A percentile compares a stretch with the other conserved stretches of the same genome.
Evolutionary conservation across 2,888 invertebrate species (phyloP).

Genomic region (Antitype chi): DNA sequence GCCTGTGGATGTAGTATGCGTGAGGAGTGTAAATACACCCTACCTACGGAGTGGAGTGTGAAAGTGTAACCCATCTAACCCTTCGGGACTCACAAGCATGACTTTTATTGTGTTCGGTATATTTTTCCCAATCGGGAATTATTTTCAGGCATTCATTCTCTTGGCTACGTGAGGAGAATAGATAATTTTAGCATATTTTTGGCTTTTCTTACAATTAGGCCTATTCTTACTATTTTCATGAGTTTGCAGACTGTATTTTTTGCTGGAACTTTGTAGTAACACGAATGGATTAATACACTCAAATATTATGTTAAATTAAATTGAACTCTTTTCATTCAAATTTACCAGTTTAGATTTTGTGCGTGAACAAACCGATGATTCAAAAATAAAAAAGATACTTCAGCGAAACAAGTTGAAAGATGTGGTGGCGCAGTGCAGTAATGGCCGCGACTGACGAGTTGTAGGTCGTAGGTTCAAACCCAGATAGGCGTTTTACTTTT

Average conservation of each 20-base stretch:
- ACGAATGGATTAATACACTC: background rate
- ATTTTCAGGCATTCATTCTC: conserved; percentile 52
- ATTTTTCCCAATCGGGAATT: conserved; percentile 46
- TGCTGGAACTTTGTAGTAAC: background rate
- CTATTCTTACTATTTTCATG: background rate
- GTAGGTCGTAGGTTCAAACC: no score
- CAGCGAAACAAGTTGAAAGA: no score
- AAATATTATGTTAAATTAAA: background rate
- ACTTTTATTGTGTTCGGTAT: conserved; percentile 56
- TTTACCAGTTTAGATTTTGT: background rate
- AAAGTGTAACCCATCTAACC: conserved; percentile 27
- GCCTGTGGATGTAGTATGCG: background rate
- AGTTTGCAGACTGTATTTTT: background rate
- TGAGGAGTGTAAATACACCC: conserved; percentile 23
- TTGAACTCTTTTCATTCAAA: background rate
- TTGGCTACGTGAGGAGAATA: conserved; percentile 39
- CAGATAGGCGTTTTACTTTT: no score
- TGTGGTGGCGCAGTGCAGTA: no score
- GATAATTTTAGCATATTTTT: conserved; percentile 19
- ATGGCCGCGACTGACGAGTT: no score
- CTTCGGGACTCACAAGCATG: conserved; percentile 34
- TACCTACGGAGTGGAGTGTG: conserved; percentile 6
- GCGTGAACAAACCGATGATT: background rate
- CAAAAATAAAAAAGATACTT: background rate
- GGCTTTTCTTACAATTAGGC: background rate